Conservation (phyloP, 2,888 invertebrate species). For the Chalcosyrphus nemorum region DNA sequence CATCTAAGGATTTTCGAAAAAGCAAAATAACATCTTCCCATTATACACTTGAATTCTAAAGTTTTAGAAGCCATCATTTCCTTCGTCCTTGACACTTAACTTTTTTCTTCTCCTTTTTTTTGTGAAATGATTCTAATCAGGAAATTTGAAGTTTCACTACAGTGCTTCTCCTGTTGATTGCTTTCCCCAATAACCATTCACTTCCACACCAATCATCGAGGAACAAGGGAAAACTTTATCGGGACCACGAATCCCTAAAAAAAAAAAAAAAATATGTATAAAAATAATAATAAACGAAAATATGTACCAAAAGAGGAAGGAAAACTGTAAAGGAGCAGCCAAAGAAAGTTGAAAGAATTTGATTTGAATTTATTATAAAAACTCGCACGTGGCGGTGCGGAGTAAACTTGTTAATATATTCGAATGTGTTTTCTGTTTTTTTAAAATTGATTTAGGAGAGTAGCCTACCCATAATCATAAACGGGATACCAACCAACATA, state of each 20-base stretch:
- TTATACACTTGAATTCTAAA: not conserved
- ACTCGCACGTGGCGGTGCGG: not conserved
- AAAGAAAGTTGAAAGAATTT: not conserved
- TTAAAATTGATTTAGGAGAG: constrained; percentile 12
- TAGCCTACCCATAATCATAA: not conserved
- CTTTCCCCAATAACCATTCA: constrained; percentile 24
- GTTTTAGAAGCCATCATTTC: constrained; percentile 8
- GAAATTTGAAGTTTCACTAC: constrained; percentile 32
- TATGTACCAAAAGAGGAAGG: not conserved
- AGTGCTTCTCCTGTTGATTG: constrained; percentile 30
- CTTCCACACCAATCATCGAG: constrained; percentile 18
- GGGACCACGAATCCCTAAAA: not conserved
- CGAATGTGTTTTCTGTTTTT: constrained; percentile 12
- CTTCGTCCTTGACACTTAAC: constrained; percentile 29
- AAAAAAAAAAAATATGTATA: not conserved
- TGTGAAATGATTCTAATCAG: constrained; percentile 22
- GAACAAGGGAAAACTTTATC: constrained; percentile 23
- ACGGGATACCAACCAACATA: too few species aligned
- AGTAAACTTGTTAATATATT: constrained; percentile 35
- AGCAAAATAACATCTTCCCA: not conserved
- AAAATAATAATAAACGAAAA: constrained; percentile 19
- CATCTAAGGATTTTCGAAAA: not conserved
- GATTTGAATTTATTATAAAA: constrained; percentile 48
- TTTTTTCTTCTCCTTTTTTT: too few species aligned
- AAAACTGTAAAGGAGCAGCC: not conserved